phyloP scores from a whole-genome alignment of 2,888 invertebrate species.

The Philaethria dido region DNA sequence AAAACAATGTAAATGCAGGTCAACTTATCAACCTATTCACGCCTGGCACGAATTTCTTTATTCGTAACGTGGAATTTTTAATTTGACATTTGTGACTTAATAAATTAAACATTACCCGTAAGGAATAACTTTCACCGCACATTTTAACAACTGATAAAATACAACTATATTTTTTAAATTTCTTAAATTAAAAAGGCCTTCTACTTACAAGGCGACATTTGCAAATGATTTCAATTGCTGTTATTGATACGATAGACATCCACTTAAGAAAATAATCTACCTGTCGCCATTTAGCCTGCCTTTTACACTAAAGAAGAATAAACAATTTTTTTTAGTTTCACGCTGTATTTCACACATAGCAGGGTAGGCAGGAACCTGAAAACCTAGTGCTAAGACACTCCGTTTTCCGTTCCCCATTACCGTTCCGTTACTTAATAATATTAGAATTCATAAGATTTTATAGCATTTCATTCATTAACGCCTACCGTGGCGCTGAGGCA shows the following conservation, averaged over 20 bases:
- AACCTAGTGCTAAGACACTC: too few species aligned
- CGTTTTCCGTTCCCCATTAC: too few species aligned
- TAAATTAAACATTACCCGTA: not conserved
- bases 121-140: not conserved
- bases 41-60: not conserved
- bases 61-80: not conserved
- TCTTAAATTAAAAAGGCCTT: too few species aligned
- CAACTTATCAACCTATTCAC: too few species aligned
- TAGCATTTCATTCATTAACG: too few species aligned
- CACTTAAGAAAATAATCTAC: slow-evolving; percentile 9
- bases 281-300: not conserved
- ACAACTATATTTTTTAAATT: too few species aligned
- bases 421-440: too few species aligned
- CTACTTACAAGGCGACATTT: not conserved
- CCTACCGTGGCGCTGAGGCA: too few species aligned
- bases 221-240: slow-evolving; percentile 14
- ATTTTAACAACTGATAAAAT: not conserved
- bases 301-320: not conserved
- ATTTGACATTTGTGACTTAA: not conserved
- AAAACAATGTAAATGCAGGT: too few species aligned
- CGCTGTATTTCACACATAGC: not conserved
- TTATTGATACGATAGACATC: slow-evolving; percentile 12
- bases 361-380: too few species aligned
- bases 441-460: too few species aligned
- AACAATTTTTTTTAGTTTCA: too few species aligned